phyloP scores from a whole-genome alignment of 2,888 invertebrate genomes.

The Bellardia pandia region DNA sequence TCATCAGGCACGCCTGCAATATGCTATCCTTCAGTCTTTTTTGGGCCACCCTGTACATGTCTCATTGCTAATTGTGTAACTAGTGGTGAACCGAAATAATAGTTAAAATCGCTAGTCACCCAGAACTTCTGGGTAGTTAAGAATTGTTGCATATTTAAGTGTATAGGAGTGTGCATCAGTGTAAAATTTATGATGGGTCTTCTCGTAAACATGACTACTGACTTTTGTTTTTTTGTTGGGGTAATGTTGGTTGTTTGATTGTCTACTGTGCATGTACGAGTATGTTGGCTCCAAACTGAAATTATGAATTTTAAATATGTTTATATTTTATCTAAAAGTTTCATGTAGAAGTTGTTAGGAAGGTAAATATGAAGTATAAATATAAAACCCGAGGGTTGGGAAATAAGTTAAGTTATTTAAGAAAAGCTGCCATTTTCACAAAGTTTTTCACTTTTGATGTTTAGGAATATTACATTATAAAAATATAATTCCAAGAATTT shows the following conservation, averaged over 20 bases:
- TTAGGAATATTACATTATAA: no score
- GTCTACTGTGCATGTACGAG: not conserved
- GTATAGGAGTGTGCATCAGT: not conserved
- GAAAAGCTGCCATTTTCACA: no score
- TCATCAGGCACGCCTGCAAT: no score
- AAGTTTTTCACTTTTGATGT: no score
- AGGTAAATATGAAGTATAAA: not conserved
- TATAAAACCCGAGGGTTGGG: not conserved
- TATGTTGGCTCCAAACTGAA: constrained; percentile 13
- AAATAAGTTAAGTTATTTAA: not conserved
- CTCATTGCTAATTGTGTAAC: no score
- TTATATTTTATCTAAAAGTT: constrained; percentile 31
- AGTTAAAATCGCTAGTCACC: no score
- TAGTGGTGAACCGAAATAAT: no score
- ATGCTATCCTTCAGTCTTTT: no score
- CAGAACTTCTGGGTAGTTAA: no score
- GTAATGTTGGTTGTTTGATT: not conserved
- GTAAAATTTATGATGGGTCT: constrained; percentile 44
- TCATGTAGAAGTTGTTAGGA: constrained; percentile 12
- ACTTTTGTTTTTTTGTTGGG: constrained; percentile 5
- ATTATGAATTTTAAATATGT: constrained; percentile 49
- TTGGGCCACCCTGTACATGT: no score
- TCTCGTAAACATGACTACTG: constrained; percentile 38
- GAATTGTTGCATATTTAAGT: no score
- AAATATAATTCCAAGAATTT: no score